Base-by-base conservation (phyloP, 1,140 invertebrate species). In the Scylla paramamosain region DNA sequence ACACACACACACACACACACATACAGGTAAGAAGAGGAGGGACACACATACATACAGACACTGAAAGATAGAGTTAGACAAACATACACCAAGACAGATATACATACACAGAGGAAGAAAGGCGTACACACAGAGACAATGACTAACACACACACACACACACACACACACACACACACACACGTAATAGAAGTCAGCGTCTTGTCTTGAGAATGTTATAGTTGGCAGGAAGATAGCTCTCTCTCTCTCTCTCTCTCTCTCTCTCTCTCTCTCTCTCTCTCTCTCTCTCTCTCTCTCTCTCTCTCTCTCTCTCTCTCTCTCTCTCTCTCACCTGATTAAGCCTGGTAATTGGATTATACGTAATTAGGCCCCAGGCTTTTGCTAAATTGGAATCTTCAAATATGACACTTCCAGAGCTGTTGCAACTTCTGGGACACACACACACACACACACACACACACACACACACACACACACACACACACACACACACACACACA, bases 401-500 rank as follows among this genome's bases (percentile, higher is more conserved):
- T 87, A 87, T 32, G 12, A 87, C 39, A 87, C 39, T 16, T 87
- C 14, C 14, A 87, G 29, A 29, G 16, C 10, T 87, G 28, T 87
- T 87, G 14, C 14, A 29, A 14, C 29, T 28, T 25, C 28, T 32
- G 4, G 14, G 10, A 87, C 39, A 28, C 39, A 87, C 16, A 87
- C 16, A 87, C 12, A 87, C 39, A 28, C 39, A 87, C 39, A 28
- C 39, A 87, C 39, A 28, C 39, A n/a, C 16, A 87, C 32, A 86
- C 32, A 86, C 32, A 86, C 32, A 87, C 14, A 28, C 16, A 87
- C 39, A 29, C 39, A 39, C 39, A 87, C 39, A 87, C 39, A 87
- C 39, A 87, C 39, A 87, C 39, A 87, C 39, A 87, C 39, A 87
- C 39, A 87, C 39, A 87, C 39, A 87, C 39, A 87, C n/a, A 87